Percentiles rank a stretch among this genome's conserved stretches.
These are phyloP conservation scores for Xenopus laevis DNA, from an alignment of 2,113 vertebrate species.

Conservation along the genomic window DNA sequence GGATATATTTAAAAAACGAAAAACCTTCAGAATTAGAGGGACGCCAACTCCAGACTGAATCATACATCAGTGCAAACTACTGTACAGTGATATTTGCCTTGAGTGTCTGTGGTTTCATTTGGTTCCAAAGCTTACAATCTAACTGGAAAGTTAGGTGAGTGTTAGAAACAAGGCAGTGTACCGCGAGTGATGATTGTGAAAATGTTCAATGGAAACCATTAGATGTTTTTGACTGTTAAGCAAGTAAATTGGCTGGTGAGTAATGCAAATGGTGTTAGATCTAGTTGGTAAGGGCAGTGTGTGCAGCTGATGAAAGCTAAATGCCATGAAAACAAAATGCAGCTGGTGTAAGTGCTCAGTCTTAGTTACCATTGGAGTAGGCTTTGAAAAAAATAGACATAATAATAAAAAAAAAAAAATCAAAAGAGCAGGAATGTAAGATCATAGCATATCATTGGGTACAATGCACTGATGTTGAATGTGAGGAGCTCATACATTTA, in stretches of 20 bases:
- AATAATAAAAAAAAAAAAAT: not conserved
- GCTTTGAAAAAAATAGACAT: not conserved
- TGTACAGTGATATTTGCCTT: not conserved
- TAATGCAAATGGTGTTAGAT: not conserved
- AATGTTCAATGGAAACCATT: not conserved
- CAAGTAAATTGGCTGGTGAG: not conserved
- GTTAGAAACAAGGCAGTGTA: conserved; percentile 5
- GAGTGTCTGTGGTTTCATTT: not conserved
- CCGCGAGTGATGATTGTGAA: not conserved
- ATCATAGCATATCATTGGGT: too few relatives aligned
- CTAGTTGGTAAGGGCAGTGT: not conserved
- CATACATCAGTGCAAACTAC: not conserved
- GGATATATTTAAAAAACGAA: conserved; percentile 26
- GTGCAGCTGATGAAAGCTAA: not conserved
- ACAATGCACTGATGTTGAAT: too few relatives aligned
- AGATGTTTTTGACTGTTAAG: not conserved
- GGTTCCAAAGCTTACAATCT: conserved; percentile 42
- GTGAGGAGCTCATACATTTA: too few relatives aligned
- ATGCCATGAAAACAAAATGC: too few relatives aligned
- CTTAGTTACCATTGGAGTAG: too few relatives aligned
- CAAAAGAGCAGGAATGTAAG: too few relatives aligned
- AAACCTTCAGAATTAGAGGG: not conserved
- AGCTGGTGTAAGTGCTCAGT: too few relatives aligned
- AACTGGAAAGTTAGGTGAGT: conserved; percentile 21
- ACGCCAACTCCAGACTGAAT: not conserved